Base-by-base conservation (phyloP, 2,113 vertebrate genomes). In the Solenodon paradoxus region DNA sequence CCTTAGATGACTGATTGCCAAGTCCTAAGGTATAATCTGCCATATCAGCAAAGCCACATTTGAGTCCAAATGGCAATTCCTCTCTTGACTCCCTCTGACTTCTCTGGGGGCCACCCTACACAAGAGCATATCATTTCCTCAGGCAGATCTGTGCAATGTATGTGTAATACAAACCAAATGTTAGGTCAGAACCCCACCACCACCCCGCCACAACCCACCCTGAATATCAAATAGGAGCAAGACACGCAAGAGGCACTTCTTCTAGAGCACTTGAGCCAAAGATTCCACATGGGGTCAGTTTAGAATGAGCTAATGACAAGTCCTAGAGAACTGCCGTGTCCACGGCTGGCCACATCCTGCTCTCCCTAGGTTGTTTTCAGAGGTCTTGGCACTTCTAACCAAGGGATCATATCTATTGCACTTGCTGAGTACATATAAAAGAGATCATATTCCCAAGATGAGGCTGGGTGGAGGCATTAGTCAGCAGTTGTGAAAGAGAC, bases 121-220 rank as follows among this genome's bases (percentile, higher is more conserved):
- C 74, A 68, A 86, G 32, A 84, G 24, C 53, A 17, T 20, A 17
- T 10, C 17, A 47, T 61, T 57, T 47, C 63, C 53, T 15, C 42
- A 47, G 57, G 69, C 77, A 88, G 72, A 68, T 92, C 69, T 83
- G 68, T 53, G 51, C 38, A 53, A 51, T 26, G 6, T 40, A 45
- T 75, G 16, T 75, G 40, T 96, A 83, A 96, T 53, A 35, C 61
- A 95, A 92, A 79, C 96, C 93, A 94, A 94, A 88, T 88, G 94
- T 91, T 53, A 82, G 94, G 90, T 35, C 57, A 35, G 32, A 69
- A 40, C 69, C 72, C 35, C 90, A 75, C 5, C 22, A n/a, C 42
- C 77, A 92, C n/a, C 72, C 68, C 0, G 2, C n/a, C n/a, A 75
- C 5, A 26, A n/a, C 78, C 42, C 77, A 92, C n/a, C 72, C 68